Base-by-base conservation (phyloP, 1,140 invertebrate genomes). In the Ladona fulva region DNA sequence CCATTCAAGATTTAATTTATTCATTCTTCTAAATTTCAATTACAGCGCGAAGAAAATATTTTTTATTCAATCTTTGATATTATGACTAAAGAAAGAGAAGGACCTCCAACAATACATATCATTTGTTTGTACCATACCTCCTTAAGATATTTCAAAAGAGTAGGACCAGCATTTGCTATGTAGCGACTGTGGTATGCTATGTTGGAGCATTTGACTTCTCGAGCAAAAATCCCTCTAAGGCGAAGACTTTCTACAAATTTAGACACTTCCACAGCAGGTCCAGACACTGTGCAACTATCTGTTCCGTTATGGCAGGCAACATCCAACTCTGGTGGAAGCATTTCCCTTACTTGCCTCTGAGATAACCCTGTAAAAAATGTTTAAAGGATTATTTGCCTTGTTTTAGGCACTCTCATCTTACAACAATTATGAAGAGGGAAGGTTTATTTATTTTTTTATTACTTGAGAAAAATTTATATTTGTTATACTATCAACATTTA, bases 111-210 rank as follows among this genome's bases (percentile, higher is more conserved):
- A 37, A 37, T 37, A 37, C 29, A 5, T 37, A 37, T 37, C 8
- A 37, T 1, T n/a, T n/a, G n/a, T n/a, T n/a, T n/a, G n/a, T n/a
- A n/a, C n/a, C 76, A 7, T 82, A 94, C 90, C 83, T 93, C 85
- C 82, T 86, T 89, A 78, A 98, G 83, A 80, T 92, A 91, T 79
- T 89, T 85, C 14, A 94, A 83, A 11, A 98, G 86, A 52, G 87
- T 89, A 0, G 93, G 91, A n/a, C 92, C 92, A 81, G 93, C 93
- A 74, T 90, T 87, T 74, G 89, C 87, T 83, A 97, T 95, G 80
- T 92, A 93, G 80, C 88, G 88, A 24, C 93, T 94, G 83, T 94
- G 92, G 82, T 92, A 94, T 0, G 93, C 90, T 37, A 92, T 89
- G 44, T 91, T 90, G 77, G 89, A 87, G 79, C 90, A 91, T 8